Base-by-base conservation (phyloP, 1,140 invertebrate genomes). In the Drosophila sproati region DNA sequence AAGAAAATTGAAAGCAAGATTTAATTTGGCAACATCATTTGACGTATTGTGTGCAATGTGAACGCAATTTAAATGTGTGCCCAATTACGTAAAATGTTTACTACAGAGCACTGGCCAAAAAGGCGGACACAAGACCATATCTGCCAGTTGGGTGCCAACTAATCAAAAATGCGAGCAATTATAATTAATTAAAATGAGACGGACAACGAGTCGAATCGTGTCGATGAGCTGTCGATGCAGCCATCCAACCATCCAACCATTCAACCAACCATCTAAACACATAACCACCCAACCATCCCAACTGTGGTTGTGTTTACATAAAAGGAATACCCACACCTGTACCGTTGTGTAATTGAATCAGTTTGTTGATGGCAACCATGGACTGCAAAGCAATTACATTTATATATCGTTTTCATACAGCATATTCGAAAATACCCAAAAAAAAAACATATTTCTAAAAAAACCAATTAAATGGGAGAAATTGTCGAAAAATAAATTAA, bases 81-180 rank as follows among this genome's bases (percentile, higher is more conserved):
- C 83, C 82, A 86, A 86, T 86, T 86, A 86, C 83, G 82, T 86
- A 86, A 86, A 86, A 86, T 86, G 82, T 86, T 86, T 86, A 77
- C 73, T 73, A 77, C 50, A 47, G 39, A 43, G 39, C 37, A 34
- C 50, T 32, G 41, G 34, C 48, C 47, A 35, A 72, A 63, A 75
- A 70, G 57, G 34, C 12, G 48, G 50, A 48, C 41, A 35, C n/a
- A 34, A 63, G 39, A 51, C 34, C 69, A 61, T 74, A 60, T 68
- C 55, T 43, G 45, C 35, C 43, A 72, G 50, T 61, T 78, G 82
- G 83, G 82, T 86, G 82, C 76, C 80, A 88, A 86, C 82, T 86
- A 86, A 86, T 86, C 83, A 88, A 86, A 86, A 86, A 86, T 86
- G 64, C 76, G 73, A 82, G 82, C 79, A 86, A 86, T 86, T 86